These are phyloP conservation scores for Capreolus pygargus DNA, from an alignment of 2,113 vertebrate species.

Conservation along the genomic window DNA sequence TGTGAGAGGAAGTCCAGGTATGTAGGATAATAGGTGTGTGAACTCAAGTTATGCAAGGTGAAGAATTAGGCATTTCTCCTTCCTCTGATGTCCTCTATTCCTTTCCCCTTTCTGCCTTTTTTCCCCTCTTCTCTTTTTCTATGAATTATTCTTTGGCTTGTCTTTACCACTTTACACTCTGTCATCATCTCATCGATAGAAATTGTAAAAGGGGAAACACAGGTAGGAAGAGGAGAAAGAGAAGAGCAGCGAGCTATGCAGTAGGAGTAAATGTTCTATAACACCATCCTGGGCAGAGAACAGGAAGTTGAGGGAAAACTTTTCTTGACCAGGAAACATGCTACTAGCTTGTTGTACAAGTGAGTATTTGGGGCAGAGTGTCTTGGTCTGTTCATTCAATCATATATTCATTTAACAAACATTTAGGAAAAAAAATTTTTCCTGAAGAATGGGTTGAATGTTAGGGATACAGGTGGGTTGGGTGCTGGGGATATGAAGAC, in stretches of 20 bases:
- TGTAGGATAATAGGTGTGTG: not conserved
- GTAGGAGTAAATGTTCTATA: slow-evolving; percentile 5
- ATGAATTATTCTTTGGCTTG: not conserved
- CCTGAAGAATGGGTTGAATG: not conserved
- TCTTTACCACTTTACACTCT: not conserved
- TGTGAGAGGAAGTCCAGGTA: not conserved
- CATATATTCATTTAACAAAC: not conserved
- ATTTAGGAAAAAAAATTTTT: not conserved
- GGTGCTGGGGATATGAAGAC: not conserved
- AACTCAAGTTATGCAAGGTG: not conserved
- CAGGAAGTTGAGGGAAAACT: not conserved
- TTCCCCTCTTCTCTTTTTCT: not conserved
- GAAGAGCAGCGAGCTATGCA: slow-evolving; percentile 25
- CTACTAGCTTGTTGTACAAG: not conserved
- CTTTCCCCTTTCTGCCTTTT: not conserved
- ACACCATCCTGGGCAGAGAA: not conserved
- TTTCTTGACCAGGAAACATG: not conserved
- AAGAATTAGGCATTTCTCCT: not conserved
- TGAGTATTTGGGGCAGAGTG: not conserved
- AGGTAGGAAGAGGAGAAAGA: slow-evolving; percentile 3
- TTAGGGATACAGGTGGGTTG: not conserved
- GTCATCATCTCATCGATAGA: not conserved
- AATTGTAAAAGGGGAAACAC: not conserved
- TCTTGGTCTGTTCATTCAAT: not conserved
- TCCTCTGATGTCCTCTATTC: not conserved